Conservation (phyloP, 2,797 vertebrate species). For the Phoxinus dragarum region DNA sequence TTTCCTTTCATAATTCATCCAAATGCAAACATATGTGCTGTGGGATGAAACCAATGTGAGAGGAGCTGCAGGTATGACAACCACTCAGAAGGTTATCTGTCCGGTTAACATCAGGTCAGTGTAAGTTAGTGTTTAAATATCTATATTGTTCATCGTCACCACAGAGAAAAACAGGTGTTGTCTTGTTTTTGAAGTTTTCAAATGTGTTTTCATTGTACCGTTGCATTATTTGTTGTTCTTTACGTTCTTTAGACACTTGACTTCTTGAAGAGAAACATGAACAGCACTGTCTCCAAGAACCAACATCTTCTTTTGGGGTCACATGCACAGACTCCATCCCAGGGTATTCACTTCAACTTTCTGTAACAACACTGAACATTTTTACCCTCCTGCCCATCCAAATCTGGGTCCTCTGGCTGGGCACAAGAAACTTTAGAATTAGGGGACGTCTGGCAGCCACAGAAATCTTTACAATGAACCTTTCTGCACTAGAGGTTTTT, state of each 20-base stretch:
- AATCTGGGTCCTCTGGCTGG: conserved; percentile 23
- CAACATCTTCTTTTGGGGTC: background rate
- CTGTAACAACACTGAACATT: background rate
- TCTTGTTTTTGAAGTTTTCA: no score
- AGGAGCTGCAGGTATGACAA: background rate
- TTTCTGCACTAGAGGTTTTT: background rate
- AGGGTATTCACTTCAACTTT: background rate
- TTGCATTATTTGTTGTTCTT: no score
- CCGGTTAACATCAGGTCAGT: no score
- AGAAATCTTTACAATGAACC: conserved; percentile 21
- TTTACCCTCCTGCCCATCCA: background rate
- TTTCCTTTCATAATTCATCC: background rate
- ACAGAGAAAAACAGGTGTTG: no score
- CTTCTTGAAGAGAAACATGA: background rate
- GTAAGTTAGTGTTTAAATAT: no score
- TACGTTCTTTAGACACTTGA: no score
- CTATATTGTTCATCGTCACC: no score
- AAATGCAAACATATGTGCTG: background rate
- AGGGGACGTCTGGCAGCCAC: background rate
- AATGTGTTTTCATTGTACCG: no score
- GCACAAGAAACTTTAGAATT: background rate
- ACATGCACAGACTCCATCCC: no score
- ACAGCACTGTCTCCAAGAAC: background rate
- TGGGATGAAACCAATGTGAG: background rate
- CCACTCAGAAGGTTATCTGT: no score